Evolutionary conservation across 2,888 invertebrate genomes (phyloP).

Genomic region (Chironomus tentans): DNA sequence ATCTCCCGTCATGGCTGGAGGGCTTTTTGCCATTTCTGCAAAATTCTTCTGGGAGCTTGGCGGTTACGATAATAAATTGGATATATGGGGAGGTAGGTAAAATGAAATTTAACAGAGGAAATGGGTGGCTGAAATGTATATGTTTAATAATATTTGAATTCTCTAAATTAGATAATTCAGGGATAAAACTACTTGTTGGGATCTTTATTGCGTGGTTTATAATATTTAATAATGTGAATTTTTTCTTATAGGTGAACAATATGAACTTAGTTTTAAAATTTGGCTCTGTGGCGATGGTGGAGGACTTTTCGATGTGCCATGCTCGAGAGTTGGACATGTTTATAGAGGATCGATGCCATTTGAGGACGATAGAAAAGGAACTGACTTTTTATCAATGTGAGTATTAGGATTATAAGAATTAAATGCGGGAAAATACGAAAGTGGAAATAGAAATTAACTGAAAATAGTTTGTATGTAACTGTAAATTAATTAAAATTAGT

Average conservation of each 20-base stretch:
- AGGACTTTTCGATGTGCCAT: slow-evolving; percentile 81
- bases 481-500: no score
- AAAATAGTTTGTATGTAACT: no score
- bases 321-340: slow-evolving; percentile 86
- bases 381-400: slow-evolving; percentile 12
- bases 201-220: no score
- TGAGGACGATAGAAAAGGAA: slow-evolving; percentile 68
- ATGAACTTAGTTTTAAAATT: slow-evolving; percentile 92
- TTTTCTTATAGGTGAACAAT: no score
- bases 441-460: no score
- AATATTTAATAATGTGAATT: no score
- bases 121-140: no score
- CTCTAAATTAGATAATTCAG: no score
- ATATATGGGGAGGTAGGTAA: slow-evolving; percentile 78
- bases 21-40: slow-evolving; percentile 84
- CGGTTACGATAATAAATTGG: slow-evolving; percentile 83
- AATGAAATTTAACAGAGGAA: no score
- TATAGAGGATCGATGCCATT: slow-evolving; percentile 80
- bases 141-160: no score
- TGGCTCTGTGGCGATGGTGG: slow-evolving; percentile 96
- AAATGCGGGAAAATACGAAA: no score
- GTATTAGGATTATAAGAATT: neutral
- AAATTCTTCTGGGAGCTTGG: slow-evolving; percentile 94
- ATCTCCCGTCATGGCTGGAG: slow-evolving; percentile 80
- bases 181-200: no score